These are phyloP conservation scores for Heptranchias perlo DNA, from an alignment of 2,113 vertebrate species.

Conservation along the genomic window DNA sequence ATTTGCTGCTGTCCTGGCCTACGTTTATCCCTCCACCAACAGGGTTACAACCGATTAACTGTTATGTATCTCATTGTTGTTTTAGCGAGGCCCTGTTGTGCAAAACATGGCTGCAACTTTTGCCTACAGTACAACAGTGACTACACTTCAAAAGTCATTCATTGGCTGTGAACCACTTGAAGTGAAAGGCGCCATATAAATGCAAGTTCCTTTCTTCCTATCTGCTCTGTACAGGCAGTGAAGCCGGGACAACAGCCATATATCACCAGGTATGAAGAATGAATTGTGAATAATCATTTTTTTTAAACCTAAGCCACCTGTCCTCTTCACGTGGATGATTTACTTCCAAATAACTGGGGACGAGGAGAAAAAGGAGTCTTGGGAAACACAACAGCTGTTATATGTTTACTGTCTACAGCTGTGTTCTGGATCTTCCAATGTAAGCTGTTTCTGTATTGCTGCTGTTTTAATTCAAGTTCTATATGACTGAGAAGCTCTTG, in stretches of 20 bases:
- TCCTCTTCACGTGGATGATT: not conserved
- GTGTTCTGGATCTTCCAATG: not conserved
- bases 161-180: not conserved
- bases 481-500: not conserved
- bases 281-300: not conserved
- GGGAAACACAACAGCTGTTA: not conserved
- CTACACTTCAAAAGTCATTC: not conserved
- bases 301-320: not conserved
- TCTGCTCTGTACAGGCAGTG: not conserved
- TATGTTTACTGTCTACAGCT: not conserved
- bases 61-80: not conserved
- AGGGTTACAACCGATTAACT: not conserved
- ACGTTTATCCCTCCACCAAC: no score
- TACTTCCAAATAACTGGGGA: not conserved
- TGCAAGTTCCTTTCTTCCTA: not conserved
- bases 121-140: no score
- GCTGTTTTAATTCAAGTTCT: not conserved
- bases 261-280: not conserved
- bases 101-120: no score
- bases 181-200: not conserved
- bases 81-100: not conserved
- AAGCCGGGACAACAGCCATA: not conserved
- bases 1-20: no score
- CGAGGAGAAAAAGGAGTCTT: not conserved
- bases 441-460: not conserved